phyloP scores from a whole-genome alignment of 2,888 invertebrate genomes.

The Graphium colonna region DNA sequence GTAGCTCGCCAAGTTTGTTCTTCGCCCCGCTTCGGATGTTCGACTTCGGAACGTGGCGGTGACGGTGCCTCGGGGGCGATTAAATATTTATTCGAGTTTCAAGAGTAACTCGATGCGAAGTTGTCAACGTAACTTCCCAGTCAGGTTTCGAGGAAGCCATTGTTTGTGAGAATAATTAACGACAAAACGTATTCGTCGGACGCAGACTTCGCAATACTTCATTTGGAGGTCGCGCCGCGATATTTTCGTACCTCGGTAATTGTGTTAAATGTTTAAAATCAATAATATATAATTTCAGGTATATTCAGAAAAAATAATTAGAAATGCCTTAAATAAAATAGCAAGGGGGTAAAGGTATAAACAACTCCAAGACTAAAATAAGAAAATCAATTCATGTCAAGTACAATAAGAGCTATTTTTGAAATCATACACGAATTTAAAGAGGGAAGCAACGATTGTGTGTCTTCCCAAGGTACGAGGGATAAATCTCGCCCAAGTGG shows the following conservation, averaged over 20 bases:
- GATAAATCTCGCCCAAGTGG: slow-evolving; percentile 52
- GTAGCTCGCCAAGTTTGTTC: slow-evolving; percentile 57
- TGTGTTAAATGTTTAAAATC: not conserved
- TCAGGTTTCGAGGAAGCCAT: slow-evolving; percentile 27
- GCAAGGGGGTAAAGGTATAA: not conserved
- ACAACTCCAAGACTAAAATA: not conserved
- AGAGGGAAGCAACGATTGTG: slow-evolving; percentile 19
- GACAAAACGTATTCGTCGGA: slow-evolving; percentile 13
- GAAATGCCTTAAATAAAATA: too few species aligned
- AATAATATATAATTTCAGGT: too few species aligned
- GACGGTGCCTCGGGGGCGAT: slow-evolving; percentile 61
- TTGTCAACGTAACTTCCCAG: slow-evolving; percentile 40
- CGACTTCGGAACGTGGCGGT: slow-evolving; percentile 41
- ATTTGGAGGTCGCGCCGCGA: not conserved
- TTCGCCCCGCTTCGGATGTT: slow-evolving; percentile 31
- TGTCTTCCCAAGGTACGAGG: slow-evolving; percentile 43
- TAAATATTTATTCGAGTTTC: slow-evolving; percentile 67
- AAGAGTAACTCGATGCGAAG: slow-evolving; percentile 40
- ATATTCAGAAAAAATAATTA: too few species aligned
- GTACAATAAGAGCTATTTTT: not conserved
- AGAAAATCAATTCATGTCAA: not conserved
- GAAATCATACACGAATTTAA: not conserved
- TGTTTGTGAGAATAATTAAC: slow-evolving; percentile 25
- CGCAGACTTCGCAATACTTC: not conserved
- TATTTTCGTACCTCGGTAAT: not conserved